A percentile compares a stretch with the other conserved stretches of the same genome.
These are phyloP conservation scores for Lepus townsendii DNA, from an alignment of 2,797 vertebrate species.

Conservation along the genomic window DNA sequence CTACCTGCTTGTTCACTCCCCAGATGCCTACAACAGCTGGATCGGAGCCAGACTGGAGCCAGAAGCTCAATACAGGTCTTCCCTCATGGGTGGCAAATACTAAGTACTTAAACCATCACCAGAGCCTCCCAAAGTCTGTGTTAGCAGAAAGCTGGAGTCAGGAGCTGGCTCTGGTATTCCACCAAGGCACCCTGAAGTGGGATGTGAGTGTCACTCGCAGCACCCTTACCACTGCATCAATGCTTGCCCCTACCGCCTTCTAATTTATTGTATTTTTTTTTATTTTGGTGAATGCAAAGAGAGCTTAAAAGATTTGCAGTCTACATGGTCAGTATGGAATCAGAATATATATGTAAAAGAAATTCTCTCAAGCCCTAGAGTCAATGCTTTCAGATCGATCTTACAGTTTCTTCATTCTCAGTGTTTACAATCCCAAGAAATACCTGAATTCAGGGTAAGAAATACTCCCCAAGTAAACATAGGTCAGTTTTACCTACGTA, in stretches of 20 bases:
- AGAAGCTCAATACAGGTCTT: too few relatives aligned
- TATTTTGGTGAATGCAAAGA: constrained; percentile 16
- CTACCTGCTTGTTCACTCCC: too few relatives aligned
- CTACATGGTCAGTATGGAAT: neutral
- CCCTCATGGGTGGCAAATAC: too few relatives aligned
- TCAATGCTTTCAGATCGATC: neutral
- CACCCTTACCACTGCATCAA: too few relatives aligned
- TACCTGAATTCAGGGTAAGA: neutral
- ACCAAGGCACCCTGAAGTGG: too few relatives aligned
- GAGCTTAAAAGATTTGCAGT: neutral
- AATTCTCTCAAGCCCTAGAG: constrained; percentile 30
- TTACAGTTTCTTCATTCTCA: neutral
- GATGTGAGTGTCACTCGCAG: too few relatives aligned
- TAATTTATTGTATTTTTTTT: constrained; percentile 37
- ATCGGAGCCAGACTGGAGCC: too few relatives aligned
- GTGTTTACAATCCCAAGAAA: neutral
- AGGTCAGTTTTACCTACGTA: neutral
- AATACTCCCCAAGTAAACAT: neutral
- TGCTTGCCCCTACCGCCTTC: neutral
- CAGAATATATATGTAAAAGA: neutral
- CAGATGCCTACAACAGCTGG: too few relatives aligned
- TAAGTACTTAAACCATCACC: too few relatives aligned
- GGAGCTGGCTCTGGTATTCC: too few relatives aligned
- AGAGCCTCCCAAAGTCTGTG: too few relatives aligned
- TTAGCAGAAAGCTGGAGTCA: too few relatives aligned